Conservation (phyloP, 2,888 invertebrate genomes). For the Amblyjoppa fuscipennis region DNA sequence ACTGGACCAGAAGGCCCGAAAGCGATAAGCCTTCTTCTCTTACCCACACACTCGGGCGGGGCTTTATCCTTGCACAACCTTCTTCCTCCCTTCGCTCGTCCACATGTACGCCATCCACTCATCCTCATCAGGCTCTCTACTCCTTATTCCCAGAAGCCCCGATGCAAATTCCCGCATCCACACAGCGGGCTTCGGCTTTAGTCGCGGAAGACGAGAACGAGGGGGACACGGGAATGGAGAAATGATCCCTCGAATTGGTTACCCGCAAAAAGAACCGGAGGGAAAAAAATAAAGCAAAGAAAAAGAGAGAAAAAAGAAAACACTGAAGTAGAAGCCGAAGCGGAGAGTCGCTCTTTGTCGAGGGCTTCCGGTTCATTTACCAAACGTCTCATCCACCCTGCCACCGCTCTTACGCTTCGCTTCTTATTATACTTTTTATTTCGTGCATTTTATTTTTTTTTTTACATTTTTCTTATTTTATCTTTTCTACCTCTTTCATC, state of each 20-base stretch:
- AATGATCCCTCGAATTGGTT: conserved; percentile 56
- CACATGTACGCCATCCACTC: conserved; percentile 44
- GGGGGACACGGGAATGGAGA: conserved; percentile 47
- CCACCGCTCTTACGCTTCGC: conserved; percentile 68
- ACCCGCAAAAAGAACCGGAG: conserved; percentile 22
- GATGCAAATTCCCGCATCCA: conserved; percentile 41
- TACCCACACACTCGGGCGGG: neutral
- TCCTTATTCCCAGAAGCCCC: conserved; percentile 28
- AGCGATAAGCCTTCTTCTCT: conserved; percentile 18
- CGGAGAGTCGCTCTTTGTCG: conserved; percentile 64
- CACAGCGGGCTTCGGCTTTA: conserved; percentile 33
- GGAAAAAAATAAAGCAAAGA: conserved; percentile 5
- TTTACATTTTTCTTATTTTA: neutral
- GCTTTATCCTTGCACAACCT: neutral
- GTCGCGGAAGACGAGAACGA: conserved; percentile 32
- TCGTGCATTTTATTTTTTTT: neutral
- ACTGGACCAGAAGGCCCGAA: conserved; percentile 9
- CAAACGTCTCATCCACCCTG: conserved; percentile 63
- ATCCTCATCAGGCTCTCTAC: conserved; percentile 54
- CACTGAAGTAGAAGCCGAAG: conserved; percentile 46
- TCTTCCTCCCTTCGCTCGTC: neutral
- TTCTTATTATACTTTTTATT: conserved; percentile 29
- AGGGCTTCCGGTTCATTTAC: conserved; percentile 66
- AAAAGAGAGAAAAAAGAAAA: neutral
- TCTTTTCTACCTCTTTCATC: conserved; percentile 38